Percentiles rank a stretch among this genome's conserved stretches.
Evolutionary conservation across 1,140 invertebrate species (phyloP).

Genomic region (Leptonema lineaticorne): DNA sequence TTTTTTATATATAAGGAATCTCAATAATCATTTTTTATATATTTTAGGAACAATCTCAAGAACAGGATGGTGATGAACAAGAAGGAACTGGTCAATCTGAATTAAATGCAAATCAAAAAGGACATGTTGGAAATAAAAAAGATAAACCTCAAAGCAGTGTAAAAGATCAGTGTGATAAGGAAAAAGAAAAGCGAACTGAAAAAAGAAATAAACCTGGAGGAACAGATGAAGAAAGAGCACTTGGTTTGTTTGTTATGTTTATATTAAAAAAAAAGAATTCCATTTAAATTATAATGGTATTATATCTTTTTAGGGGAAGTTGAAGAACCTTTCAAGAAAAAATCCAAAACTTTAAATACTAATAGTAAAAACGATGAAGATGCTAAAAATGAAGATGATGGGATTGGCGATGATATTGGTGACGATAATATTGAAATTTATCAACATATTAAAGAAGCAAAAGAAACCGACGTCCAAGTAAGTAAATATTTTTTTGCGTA

Average conservation of each 20-base stretch:
- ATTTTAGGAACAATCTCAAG: constrained; percentile 53
- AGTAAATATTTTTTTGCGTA: neutral
- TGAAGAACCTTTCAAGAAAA: constrained; percentile 63
- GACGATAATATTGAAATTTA: constrained; percentile 68
- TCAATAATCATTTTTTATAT: constrained; percentile 4
- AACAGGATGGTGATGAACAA: constrained; percentile 60
- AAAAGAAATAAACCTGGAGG: constrained; percentile 59
- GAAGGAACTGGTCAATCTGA: constrained; percentile 64
- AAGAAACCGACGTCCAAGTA: constrained; percentile 63
- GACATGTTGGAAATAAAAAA: constrained; percentile 62
- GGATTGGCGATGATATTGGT: constrained; percentile 52
- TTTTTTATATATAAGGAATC: neutral
- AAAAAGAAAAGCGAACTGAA: constrained; percentile 45
- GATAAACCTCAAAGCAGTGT: constrained; percentile 43
- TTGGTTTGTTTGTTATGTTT: constrained; percentile 53
- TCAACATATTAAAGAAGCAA: constrained; percentile 82
- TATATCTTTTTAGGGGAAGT: constrained; percentile 50
- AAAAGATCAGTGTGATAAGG: constrained; percentile 44
- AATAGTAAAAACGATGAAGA: constrained; percentile 48
- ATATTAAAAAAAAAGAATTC: constrained; percentile 13
- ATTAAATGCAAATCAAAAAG: constrained; percentile 59
- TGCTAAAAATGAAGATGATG: constrained; percentile 54
- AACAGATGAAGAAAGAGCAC: constrained; percentile 61
- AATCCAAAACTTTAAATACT: constrained; percentile 61
- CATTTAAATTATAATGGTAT: neutral